phyloP scores from a whole-genome alignment of 2,797 vertebrate species.

The Epinephelus awoara region DNA sequence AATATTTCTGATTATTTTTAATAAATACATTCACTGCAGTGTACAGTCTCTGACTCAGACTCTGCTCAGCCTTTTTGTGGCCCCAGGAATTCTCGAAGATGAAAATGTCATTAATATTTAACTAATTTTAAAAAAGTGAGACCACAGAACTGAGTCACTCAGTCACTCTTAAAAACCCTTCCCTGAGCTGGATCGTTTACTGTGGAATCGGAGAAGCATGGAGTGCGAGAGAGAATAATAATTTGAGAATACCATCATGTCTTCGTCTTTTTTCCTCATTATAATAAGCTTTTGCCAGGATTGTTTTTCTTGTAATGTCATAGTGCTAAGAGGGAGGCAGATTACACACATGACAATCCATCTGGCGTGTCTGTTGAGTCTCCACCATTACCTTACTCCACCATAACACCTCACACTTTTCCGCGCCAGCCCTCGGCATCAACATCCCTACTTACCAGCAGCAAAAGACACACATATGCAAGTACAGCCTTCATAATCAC shows the following conservation, averaged over 20 bases:
- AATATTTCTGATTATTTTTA: not conserved
- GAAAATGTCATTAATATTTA: conserved; percentile 24
- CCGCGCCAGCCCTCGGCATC: not conserved
- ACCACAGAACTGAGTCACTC: not conserved
- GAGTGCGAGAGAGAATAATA: not conserved
- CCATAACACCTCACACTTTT: conserved; percentile 12
- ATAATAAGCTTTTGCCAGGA: not conserved
- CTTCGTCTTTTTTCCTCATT: not conserved
- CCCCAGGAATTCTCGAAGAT: conserved; percentile 14
- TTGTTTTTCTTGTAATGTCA: conserved; percentile 1
- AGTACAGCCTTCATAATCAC: conserved; percentile 40
- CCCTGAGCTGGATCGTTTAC: not conserved
- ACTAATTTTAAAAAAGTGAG: not conserved
- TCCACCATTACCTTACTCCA: conserved; percentile 26
- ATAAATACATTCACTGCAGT: not conserved
- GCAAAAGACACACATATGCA: conserved; percentile 32
- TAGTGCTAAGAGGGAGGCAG: conserved; percentile 5
- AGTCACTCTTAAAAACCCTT: not conserved
- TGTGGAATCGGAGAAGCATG: not conserved
- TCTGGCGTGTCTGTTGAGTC: conserved; percentile 37
- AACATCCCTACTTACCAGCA: conserved; percentile 25
- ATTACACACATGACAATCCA: conserved; percentile 24
- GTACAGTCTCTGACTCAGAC: conserved; percentile 2
- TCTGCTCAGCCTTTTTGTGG: not conserved
- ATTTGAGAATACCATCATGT: conserved; percentile 12